phyloP scores from a whole-genome alignment of 2,888 invertebrate species.

The Macaria liturata region DNA sequence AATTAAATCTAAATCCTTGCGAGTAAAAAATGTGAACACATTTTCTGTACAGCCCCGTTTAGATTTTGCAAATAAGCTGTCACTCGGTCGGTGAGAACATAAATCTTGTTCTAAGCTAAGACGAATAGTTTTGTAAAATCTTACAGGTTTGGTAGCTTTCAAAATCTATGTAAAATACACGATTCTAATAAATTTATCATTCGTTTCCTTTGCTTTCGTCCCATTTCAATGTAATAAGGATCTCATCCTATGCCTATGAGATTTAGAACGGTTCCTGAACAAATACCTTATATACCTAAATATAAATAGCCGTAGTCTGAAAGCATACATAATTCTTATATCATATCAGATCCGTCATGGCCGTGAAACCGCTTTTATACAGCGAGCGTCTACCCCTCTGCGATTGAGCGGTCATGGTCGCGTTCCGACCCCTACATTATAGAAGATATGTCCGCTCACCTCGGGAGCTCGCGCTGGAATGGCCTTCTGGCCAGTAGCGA shows the following conservation, averaged over 20 bases:
- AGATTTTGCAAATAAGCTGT: slow-evolving; percentile 38
- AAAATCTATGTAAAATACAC: not conserved
- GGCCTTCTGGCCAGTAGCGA: slow-evolving; percentile 57
- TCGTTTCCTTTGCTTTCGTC: too few species aligned
- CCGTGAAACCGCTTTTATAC: slow-evolving; percentile 68
- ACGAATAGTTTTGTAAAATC: too few species aligned
- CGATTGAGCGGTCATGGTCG: slow-evolving; percentile 72
- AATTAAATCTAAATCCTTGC: slow-evolving; percentile 40
- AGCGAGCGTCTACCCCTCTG: slow-evolving; percentile 63
- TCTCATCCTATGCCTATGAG: too few species aligned
- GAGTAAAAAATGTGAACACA: slow-evolving; percentile 39
- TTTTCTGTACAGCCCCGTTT: slow-evolving; percentile 31
- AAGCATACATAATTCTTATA: slow-evolving; percentile 19
- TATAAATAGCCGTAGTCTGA: too few species aligned
- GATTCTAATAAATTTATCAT: too few species aligned
- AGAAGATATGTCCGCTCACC: slow-evolving; percentile 67
- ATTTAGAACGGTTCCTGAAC: too few species aligned
- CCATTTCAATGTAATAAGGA: too few species aligned
- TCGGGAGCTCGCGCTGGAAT: slow-evolving; percentile 66
- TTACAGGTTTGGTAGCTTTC: not conserved
- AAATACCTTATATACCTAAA: too few species aligned
- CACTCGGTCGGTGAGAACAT: slow-evolving; percentile 46
- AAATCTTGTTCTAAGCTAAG: slow-evolving; percentile 33
- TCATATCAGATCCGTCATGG: slow-evolving; percentile 52
- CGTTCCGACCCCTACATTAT: slow-evolving; percentile 51